Evolutionary conservation across 2,113 vertebrate genomes (phyloP).

Genomic region (Oreochromis aureus): DNA sequence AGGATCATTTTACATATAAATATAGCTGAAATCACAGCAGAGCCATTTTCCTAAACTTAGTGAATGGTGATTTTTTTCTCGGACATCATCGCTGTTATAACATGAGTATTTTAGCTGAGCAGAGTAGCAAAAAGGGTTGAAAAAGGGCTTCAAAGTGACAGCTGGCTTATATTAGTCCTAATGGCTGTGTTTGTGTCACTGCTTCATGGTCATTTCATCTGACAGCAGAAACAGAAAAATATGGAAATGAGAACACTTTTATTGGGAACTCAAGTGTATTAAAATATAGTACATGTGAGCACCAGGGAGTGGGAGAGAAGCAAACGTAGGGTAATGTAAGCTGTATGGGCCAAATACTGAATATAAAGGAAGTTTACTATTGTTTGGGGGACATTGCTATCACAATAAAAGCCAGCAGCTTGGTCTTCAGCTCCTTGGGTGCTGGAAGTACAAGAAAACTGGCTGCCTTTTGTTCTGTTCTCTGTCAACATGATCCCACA

Average conservation of each 20-base stretch:
- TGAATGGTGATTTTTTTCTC: background rate
- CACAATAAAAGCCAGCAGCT: background rate
- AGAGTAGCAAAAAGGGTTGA: background rate
- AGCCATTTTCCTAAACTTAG: background rate
- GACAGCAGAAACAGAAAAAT: background rate
- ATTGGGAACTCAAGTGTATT: background rate
- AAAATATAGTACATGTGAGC: background rate
- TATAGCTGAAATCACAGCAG: background rate
- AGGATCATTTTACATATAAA: background rate
- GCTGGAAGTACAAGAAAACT: background rate
- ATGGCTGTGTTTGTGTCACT: background rate
- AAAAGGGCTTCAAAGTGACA: background rate
- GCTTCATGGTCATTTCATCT: background rate
- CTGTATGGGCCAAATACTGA: background rate
- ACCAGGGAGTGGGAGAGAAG: background rate
- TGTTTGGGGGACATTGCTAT: background rate
- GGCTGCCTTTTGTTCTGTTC: background rate
- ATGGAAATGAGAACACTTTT: background rate
- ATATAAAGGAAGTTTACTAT: background rate
- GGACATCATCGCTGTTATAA: background rate
- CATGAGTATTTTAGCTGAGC: background rate
- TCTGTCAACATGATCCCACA: background rate
- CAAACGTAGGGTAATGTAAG: background rate
- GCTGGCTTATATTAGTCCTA: background rate
- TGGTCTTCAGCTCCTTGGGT: background rate